Evolutionary conservation across 1,140 invertebrate genomes (phyloP).

Genomic region (Zeugodacus cucurbitae): DNA sequence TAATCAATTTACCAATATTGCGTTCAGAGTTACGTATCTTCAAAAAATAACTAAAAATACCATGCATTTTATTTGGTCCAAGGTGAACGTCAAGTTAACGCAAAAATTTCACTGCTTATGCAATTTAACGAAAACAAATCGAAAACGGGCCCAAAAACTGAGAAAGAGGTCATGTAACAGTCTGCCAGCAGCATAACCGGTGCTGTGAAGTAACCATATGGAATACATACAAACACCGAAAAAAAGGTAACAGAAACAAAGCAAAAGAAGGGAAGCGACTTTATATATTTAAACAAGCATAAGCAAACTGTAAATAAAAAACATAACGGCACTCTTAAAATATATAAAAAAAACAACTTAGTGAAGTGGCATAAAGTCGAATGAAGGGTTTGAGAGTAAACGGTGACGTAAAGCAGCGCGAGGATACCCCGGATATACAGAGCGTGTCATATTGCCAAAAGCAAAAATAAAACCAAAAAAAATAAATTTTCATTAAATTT

Average conservation of each 20-base stretch:
- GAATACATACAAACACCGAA: background rate
- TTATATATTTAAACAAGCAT: background rate
- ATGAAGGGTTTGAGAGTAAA: background rate
- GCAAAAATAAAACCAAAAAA: background rate
- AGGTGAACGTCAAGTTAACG: background rate
- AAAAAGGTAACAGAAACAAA: background rate
- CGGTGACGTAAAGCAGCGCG: background rate
- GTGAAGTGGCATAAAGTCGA: background rate
- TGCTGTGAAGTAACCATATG: background rate
- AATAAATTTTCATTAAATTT: background rate
- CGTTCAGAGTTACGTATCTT: background rate
- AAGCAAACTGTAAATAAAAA: background rate
- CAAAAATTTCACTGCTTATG: constrained; percentile 13
- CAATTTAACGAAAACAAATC: background rate
- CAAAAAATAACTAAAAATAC: background rate
- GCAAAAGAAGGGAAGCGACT: background rate
- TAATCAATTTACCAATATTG: background rate
- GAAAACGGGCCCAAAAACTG: background rate
- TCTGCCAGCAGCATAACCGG: background rate
- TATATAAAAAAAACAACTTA: background rate
- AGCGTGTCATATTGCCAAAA: background rate
- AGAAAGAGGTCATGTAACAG: background rate
- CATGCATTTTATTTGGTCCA: background rate
- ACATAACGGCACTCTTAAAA: background rate
- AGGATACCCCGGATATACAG: constrained; percentile 9